Evolutionary conservation across 2,113 vertebrate genomes (phyloP).

Genomic region (Alaudala cheleensis): DNA sequence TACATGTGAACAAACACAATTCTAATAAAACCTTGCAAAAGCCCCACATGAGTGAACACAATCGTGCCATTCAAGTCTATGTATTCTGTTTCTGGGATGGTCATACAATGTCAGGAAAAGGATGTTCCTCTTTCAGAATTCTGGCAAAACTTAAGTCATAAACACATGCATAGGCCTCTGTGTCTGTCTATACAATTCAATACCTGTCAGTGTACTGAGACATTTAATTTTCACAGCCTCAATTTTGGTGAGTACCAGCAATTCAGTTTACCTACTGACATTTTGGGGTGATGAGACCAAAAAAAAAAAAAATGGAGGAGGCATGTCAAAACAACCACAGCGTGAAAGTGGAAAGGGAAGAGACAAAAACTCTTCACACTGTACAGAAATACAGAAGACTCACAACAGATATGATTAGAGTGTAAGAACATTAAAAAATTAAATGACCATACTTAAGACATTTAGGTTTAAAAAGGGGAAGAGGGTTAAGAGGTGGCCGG

Average conservation of each 20-base stretch:
- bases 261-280: background rate
- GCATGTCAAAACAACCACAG: background rate
- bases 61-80: background rate
- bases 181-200: background rate
- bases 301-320: background rate
- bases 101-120: background rate
- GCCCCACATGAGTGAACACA: background rate
- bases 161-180: background rate
- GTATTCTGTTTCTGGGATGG: background rate
- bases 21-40: background rate
- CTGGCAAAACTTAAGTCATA: background rate
- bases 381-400: background rate
- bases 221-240: background rate
- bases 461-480: background rate
- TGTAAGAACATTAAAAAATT: background rate
- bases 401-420: background rate
- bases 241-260: background rate
- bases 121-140: background rate
- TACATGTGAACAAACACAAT: background rate
- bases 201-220: background rate
- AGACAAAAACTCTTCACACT: background rate
- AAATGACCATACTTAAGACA: background rate
- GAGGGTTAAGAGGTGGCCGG: background rate
- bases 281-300: background rate
- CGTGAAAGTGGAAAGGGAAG: background rate